A percentile compares a stretch with the other conserved stretches of the same genome.
These are phyloP conservation scores for Paramormyrops hopkinsi DNA, from an alignment of 2,797 vertebrate species.

Conservation along the genomic window DNA sequence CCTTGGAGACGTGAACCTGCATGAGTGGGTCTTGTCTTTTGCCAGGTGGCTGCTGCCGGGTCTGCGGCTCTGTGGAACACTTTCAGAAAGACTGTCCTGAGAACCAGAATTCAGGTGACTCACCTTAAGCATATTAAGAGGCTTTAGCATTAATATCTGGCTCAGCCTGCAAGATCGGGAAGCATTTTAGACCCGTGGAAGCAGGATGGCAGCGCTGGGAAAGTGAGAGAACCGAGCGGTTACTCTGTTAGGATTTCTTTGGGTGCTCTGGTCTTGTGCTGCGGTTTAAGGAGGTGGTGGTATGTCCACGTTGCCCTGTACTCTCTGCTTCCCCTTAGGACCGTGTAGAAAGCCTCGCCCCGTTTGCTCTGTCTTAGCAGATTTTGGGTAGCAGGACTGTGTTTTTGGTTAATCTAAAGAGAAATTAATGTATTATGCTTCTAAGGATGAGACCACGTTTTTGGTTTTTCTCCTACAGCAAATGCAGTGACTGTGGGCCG, in stretches of 20 bases:
- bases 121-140: not conserved
- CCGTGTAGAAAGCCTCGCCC: not conserved
- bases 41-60: conserved; percentile 79
- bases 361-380: not conserved
- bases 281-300: not conserved
- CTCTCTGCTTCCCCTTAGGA: not conserved
- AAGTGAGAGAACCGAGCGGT: not conserved
- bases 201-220: not conserved
- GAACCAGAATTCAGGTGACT: conserved; percentile 74
- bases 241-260: not conserved
- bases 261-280: not conserved
- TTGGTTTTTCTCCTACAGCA: conserved; percentile 49
- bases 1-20: not conserved
- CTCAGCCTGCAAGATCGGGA: not conserved
- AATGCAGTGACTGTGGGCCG: conserved; percentile 73
- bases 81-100: conserved; percentile 88
- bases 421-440: not conserved
- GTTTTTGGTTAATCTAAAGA: not conserved
- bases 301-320: not conserved
- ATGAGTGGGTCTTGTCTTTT: not conserved
- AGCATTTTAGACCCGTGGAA: not conserved
- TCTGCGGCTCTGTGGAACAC: conserved; percentile 92
- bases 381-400: not conserved
- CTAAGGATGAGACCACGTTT: not conserved
- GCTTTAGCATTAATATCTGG: not conserved